Evolutionary conservation across 2,888 invertebrate species (phyloP).

Genomic region (Drosophila macrothrix): DNA sequence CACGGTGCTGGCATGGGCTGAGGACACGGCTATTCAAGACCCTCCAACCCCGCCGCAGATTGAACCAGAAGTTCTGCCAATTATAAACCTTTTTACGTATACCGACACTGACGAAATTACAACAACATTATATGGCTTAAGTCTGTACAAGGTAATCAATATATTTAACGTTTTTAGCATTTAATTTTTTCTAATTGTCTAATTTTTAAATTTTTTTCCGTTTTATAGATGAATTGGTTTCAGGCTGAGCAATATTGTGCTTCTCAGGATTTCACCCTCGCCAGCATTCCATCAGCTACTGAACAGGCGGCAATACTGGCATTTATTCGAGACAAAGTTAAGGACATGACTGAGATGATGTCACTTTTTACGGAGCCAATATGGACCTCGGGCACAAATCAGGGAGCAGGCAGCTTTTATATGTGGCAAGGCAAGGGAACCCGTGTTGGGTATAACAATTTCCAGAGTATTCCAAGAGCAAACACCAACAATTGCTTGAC

Average conservation of each 20-base stretch:
- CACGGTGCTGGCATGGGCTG: constrained; percentile 6
- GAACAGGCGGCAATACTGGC: fast-evolving
- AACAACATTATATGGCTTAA: background rate
- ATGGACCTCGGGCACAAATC: constrained; percentile 27
- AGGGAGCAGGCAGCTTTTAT: background rate
- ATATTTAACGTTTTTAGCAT: no score
- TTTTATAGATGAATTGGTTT: constrained; percentile 12
- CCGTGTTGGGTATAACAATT: background rate
- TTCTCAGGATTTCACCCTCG: background rate
- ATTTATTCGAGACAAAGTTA: constrained; percentile 6
- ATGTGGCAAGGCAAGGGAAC: constrained; percentile 14
- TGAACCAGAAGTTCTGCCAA: background rate
- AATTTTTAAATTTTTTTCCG: background rate
- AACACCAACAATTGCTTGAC: background rate
- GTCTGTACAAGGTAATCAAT: constrained; percentile 14
- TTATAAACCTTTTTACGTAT: no score
- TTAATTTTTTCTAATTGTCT: no score
- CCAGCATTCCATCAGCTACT: background rate
- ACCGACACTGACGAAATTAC: no score
- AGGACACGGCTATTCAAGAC: background rate
- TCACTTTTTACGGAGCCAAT: background rate
- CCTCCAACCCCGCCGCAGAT: background rate
- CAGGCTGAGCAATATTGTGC: constrained; percentile 20
- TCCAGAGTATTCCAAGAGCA: no score
- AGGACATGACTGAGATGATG: background rate